phyloP scores from a whole-genome alignment of 2,797 vertebrate species.

The Florisuga fusca region DNA sequence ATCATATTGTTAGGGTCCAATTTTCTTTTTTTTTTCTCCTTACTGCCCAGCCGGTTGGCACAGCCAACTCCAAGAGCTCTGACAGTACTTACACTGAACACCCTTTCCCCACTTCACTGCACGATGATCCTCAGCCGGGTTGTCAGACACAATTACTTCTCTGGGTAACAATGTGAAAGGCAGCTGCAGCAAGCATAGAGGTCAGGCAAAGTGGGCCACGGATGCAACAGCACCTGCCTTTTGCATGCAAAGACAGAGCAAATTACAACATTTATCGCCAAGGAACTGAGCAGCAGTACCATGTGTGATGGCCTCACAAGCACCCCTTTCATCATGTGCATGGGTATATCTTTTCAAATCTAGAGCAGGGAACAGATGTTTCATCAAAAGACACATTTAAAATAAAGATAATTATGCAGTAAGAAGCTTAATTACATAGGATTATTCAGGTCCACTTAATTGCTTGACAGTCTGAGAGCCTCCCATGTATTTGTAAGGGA shows the following conservation, averaged over 20 bases:
- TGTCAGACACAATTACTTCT: conserved; percentile 61
- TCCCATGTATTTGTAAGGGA: conserved; percentile 72
- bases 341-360: conserved; percentile 80
- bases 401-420: conserved; percentile 85
- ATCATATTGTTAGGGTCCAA: neutral
- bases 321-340: conserved; percentile 66
- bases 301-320: conserved; percentile 63
- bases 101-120: neutral
- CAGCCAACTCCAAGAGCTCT: neutral
- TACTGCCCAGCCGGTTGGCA: neutral
- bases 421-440: conserved; percentile 84
- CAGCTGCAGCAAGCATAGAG: conserved; percentile 67
- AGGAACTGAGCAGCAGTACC: conserved; percentile 67
- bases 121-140: neutral
- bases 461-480: conserved; percentile 78
- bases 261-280: conserved; percentile 77
- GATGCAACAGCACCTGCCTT: conserved; percentile 76
- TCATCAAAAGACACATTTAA: conserved; percentile 84
- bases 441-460: conserved; percentile 85
- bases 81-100: neutral
- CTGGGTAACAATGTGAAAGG: conserved; percentile 48
- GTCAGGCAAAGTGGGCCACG: conserved; percentile 47
- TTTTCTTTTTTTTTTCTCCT: neutral
- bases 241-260: conserved; percentile 68
- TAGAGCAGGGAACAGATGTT: conserved; percentile 83